Evolutionary conservation across 2,888 invertebrate species (phyloP).

Genomic region (Morinoia aosen): DNA sequence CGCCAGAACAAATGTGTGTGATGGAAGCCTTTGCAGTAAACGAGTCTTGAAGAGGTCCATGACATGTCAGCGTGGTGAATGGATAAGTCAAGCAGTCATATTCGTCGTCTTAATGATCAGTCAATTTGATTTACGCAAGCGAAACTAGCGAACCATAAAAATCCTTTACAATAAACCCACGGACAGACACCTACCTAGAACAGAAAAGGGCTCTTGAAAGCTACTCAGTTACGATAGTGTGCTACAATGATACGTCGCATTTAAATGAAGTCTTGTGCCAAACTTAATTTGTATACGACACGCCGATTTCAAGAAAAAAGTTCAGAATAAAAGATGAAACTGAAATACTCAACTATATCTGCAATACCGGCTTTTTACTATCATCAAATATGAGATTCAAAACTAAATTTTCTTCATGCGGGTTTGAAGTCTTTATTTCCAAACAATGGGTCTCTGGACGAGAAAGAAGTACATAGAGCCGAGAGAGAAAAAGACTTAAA

Average conservation of each 20-base stretch:
- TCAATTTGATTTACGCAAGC: not conserved
- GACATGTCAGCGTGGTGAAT: not conserved
- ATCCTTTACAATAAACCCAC: not conserved
- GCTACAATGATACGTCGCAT: not conserved
- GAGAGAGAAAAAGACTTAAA: not conserved
- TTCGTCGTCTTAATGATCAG: not conserved
- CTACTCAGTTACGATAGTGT: not conserved
- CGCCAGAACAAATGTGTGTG: constrained; percentile 25
- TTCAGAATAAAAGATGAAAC: not conserved
- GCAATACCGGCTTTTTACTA: not conserved
- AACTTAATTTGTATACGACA: not conserved
- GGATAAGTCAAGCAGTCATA: not conserved
- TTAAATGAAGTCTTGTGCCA: not conserved
- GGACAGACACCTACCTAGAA: no score
- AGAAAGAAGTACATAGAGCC: not conserved
- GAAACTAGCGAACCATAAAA: not conserved
- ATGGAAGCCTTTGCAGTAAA: constrained; percentile 15
- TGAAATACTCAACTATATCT: not conserved
- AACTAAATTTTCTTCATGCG: not conserved
- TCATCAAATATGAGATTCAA: not conserved
- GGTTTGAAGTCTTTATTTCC: no score
- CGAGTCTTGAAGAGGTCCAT: constrained; percentile 17
- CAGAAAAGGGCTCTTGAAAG: no score
- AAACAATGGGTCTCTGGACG: not conserved
- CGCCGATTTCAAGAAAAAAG: not conserved